Evolutionary conservation across 2,888 invertebrate genomes (phyloP).

Genomic region (Eupithecia abbreviata): DNA sequence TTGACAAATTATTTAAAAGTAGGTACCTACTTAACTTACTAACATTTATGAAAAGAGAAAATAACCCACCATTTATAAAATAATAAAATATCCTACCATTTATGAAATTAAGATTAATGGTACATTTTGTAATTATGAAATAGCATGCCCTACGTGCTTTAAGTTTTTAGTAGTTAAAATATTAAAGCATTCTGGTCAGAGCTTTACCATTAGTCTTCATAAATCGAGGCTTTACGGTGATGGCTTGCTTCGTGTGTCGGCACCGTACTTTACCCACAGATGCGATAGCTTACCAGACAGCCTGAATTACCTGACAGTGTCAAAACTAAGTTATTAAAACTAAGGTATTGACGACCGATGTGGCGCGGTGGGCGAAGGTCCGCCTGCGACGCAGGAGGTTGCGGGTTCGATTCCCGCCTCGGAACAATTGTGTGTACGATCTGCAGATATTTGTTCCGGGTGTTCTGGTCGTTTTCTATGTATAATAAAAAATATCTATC

Average conservation of each 20-base stretch:
- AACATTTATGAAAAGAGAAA: not conserved
- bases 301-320: not conserved
- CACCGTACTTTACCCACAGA: not conserved
- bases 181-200: not conserved
- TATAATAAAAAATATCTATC: too few relatives aligned
- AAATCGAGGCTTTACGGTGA: not conserved
- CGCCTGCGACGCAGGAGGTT: too few relatives aligned
- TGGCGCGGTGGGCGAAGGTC: too few relatives aligned
- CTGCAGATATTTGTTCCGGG: too few relatives aligned
- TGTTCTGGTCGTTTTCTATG: too few relatives aligned
- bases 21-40: not conserved
- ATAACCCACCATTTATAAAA: not conserved
- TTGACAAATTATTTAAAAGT: not conserved
- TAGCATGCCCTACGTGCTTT: conserved; percentile 4
- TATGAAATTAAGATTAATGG: conserved; percentile 3
- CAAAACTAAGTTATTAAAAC: not conserved
- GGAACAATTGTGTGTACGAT: too few relatives aligned
- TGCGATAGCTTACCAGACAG: not conserved
- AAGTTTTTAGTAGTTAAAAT: conserved; percentile 1
- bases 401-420: too few relatives aligned
- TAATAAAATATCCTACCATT: not conserved
- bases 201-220: not conserved
- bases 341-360: too few relatives aligned
- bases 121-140: conserved; percentile 29
- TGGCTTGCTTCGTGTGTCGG: not conserved